Conservation (phyloP, 2,888 invertebrate species). For the Cryptocheilus praepositus region DNA sequence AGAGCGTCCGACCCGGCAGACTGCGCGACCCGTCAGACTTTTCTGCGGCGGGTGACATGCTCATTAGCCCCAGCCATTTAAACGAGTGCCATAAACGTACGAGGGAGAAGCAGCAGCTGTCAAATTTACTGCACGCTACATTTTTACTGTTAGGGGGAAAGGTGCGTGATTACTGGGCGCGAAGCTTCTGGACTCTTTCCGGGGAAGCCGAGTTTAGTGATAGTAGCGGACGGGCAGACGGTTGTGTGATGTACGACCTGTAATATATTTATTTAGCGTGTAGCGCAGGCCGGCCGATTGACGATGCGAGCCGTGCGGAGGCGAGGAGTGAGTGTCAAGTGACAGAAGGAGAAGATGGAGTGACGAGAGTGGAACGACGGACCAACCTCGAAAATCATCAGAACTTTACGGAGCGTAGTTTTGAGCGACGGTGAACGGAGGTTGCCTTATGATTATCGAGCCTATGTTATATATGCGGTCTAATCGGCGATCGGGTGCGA, state of each 20-base stretch:
- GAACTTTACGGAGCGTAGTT: constrained; percentile 14
- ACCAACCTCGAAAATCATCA: constrained; percentile 34
- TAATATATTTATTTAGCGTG: constrained; percentile 65
- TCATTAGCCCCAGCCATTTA: constrained; percentile 65
- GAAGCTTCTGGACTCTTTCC: too few relatives aligned
- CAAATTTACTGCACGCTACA: constrained; percentile 33
- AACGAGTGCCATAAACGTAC: constrained; percentile 71
- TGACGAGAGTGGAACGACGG: constrained; percentile 12
- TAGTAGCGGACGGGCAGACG: constrained; percentile 26
- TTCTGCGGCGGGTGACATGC: constrained; percentile 5
- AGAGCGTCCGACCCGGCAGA: neutral
- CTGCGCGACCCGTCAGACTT: neutral
- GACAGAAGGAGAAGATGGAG: constrained; percentile 1
- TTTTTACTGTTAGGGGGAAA: constrained; percentile 28
- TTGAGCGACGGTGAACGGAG: constrained; percentile 40
- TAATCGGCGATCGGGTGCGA: constrained; percentile 17
- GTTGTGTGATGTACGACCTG: constrained; percentile 38
- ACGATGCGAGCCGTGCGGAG: neutral
- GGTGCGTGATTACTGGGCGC: constrained; percentile 16
- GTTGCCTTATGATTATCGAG: constrained; percentile 54
- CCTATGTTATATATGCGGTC: constrained; percentile 40
- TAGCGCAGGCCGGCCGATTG: constrained; percentile 26
- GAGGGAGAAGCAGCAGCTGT: constrained; percentile 24
- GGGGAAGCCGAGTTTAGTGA: constrained; percentile 10
- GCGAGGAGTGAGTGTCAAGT: neutral